Base-by-base conservation (phyloP, 1,140 invertebrate species). In the Venustaconcha ellipsiformis region DNA sequence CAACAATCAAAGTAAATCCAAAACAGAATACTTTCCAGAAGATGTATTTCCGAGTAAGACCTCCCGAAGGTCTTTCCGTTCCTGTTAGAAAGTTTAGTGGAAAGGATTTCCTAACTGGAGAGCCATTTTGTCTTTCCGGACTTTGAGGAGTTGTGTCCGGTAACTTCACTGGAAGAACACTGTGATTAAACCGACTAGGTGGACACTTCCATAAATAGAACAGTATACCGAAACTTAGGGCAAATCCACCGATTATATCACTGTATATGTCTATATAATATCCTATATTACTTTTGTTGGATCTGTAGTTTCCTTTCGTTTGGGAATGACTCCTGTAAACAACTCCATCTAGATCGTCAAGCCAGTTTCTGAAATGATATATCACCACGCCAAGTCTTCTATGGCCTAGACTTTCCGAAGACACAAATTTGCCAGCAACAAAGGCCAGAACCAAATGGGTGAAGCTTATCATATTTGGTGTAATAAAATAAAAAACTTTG, bases 341-440 rank as follows among this genome's bases (percentile, higher is more conserved):
- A 4, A 87, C 85, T 4, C 87, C 87, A 59, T 88, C 87, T 64
- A 87, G 79, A 57, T 80, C 80, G 67, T 88, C 87, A 58, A 88
- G 70, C 80, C 82, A 87, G n/a, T 80, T 80, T n/a, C 87, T 78
- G 58, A 88, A 80, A 76, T 85, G 73, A 76, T 82, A 88, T 18
- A 87, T 64, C 30, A 83, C n/a, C 17, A 85, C 81, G 14, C 84
- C 87, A 14, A 86, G 60, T 60, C 85, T 78, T 13, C 85, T 75
- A 5, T 67, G 78, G 65, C 79, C 69, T 30, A 88, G 72, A 57
- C 74, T 80, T 67, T 86, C 84, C 8, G 83, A 83, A n/a, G 84
- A 68, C 14, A 87, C 76, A 55, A 87, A 78, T 78, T 84, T 84
- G 6, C 79, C 82, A 2, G 83, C 72, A 11, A 87, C 62, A 18